Percentiles rank a stretch among this genome's conserved stretches.
phyloP scores from a whole-genome alignment of 1,140 invertebrate genomes.

The Trichomalopsis sarcophagae region DNA sequence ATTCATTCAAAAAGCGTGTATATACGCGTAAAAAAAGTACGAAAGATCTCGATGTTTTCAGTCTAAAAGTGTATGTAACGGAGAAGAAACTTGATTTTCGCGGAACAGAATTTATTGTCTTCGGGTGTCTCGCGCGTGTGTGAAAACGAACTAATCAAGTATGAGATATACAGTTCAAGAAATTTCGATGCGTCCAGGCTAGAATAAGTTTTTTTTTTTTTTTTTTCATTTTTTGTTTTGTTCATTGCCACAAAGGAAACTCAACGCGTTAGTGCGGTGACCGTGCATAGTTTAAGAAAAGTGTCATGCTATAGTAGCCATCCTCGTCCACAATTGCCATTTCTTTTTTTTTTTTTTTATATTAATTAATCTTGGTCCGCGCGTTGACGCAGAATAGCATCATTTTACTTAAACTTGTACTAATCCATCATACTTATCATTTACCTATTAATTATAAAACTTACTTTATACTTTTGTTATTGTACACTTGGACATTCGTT shows the following conservation, averaged over 20 bases:
- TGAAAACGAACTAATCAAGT: neutral
- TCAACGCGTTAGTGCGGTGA: constrained; percentile 4
- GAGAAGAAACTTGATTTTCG: neutral
- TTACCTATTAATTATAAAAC: constrained; percentile 50
- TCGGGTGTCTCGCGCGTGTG: neutral
- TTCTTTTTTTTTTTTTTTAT: constrained; percentile 25
- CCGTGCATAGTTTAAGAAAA: constrained; percentile 25
- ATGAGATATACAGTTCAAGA: neutral
- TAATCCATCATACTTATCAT: constrained; percentile 45
- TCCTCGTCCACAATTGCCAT: constrained; percentile 15
- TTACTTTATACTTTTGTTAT: constrained; percentile 50
- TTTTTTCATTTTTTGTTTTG: too few species aligned
- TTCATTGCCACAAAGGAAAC: neutral
- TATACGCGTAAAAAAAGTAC: constrained; percentile 1
- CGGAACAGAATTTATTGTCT: constrained; percentile 50
- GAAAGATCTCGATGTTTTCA: constrained; percentile 26
- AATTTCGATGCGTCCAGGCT: constrained; percentile 35
- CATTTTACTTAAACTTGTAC: constrained; percentile 47
- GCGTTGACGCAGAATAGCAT: constrained; percentile 47
- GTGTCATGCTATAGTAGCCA: constrained; percentile 30
- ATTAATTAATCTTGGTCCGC: constrained; percentile 49
- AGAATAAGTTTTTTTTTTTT: neutral
- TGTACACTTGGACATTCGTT: constrained; percentile 51
- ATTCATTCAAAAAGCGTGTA: neutral
- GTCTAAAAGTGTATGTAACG: neutral